Conservation (phyloP, 2,888 invertebrate species). For the Mimachlamys varia region DNA sequence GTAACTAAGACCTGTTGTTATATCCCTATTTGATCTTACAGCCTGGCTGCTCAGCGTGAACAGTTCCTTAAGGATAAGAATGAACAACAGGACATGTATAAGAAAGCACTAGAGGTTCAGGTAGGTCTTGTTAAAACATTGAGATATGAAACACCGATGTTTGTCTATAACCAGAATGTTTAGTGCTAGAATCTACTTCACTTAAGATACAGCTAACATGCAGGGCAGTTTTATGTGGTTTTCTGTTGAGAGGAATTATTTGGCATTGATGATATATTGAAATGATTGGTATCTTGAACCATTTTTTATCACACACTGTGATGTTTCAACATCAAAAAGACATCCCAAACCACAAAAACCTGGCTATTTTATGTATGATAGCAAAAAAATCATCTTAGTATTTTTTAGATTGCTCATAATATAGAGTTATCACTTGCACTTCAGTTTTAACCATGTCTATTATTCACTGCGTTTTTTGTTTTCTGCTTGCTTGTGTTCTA, state of each 20-base stretch:
- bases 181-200: neutral
- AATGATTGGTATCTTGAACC: too few relatives aligned
- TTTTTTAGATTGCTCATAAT: neutral
- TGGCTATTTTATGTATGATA: too few relatives aligned
- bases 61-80: slow-evolving; percentile 76
- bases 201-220: too few relatives aligned
- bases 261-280: too few relatives aligned
- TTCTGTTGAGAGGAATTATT: too few relatives aligned
- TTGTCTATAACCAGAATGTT: neutral
- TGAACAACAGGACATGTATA: slow-evolving; percentile 77
- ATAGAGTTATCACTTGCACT: neutral
- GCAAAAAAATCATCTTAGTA: too few relatives aligned
- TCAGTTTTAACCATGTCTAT: neutral
- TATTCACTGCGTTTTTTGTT: neutral
- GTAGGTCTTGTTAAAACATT: slow-evolving; percentile 57
- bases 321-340: too few relatives aligned
- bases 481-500: neutral
- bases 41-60: slow-evolving; percentile 80
- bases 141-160: neutral
- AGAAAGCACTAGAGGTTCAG: slow-evolving; percentile 78
- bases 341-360: too few relatives aligned
- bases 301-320: too few relatives aligned
- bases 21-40: slow-evolving; percentile 54
- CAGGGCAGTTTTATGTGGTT: neutral
- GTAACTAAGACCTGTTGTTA: too few relatives aligned